phyloP scores from a whole-genome alignment of 2,888 invertebrate species.

The Leptinotarsa peninsularis region DNA sequence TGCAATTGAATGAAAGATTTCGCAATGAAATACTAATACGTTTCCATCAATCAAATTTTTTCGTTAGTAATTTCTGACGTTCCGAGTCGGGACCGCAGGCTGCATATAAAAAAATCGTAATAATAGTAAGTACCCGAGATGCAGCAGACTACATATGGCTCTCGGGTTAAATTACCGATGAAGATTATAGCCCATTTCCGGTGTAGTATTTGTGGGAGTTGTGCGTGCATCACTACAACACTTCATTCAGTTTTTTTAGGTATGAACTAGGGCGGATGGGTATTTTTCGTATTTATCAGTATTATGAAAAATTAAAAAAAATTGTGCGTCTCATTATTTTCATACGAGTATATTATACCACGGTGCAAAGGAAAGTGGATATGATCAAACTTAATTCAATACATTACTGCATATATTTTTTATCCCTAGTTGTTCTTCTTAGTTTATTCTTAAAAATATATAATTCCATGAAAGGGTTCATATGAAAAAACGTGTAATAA shows the following conservation, averaged over 20 bases:
- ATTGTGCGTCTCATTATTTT: not conserved
- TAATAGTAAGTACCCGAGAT: constrained; percentile 15
- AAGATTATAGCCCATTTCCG: constrained; percentile 52
- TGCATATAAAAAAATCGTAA: constrained; percentile 6
- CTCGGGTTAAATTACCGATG: constrained; percentile 40
- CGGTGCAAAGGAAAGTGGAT: too few species aligned
- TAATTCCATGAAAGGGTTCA: too few species aligned
- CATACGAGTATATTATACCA: too few species aligned
- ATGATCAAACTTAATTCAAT: too few species aligned
- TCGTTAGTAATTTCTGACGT: not conserved
- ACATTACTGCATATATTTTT: too few species aligned
- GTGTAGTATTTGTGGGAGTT: constrained; percentile 48
- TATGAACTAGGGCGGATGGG: not conserved
- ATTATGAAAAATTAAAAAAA: not conserved
- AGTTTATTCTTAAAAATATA: too few species aligned
- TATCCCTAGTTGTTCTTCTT: too few species aligned
- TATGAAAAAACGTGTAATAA: too few species aligned
- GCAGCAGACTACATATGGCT: constrained; percentile 23
- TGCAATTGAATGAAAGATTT: too few species aligned
- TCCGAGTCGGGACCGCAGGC: not conserved
- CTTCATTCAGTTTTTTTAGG: constrained; percentile 33
- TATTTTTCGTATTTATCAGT: not conserved
- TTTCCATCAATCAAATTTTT: not conserved
- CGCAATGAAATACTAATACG: too few species aligned
- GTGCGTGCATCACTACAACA: constrained; percentile 35